Evolutionary conservation across 2,113 vertebrate species (phyloP), one percentile per base, ranked within the genome.

Genomic region (Lampris megalopsis): DNA sequence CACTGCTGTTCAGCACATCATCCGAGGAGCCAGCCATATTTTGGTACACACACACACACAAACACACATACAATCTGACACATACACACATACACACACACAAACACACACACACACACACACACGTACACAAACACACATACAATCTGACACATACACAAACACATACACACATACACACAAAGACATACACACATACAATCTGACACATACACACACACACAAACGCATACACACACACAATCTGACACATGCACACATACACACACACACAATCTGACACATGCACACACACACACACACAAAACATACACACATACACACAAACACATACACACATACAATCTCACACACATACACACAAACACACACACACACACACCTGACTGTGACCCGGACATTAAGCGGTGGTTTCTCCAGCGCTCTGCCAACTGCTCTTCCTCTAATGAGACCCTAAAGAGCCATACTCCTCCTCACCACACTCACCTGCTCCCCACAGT

Each of bases 1-100:
- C 76, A 73, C 68, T 67, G 68, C 91, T 92, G 89, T 77, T 82
- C 59, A 80, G 80, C 61, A 65, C 84, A 89, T 89, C 81, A 80
- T 67, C 75, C 8, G 43, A 81, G 67, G 53, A 54, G 78, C 66
- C 11, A 0, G 2, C 4, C 58, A 67, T 68, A 65, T 63, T 13
- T 54, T 53, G 50, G 66, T 50, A 83, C 71, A 67, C 66, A 37
- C 56, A 41, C 42, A 4, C 47, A 53, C 35, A 42, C 49, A 24
- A 59, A 42, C 45, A 24, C 66, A 45, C 58, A 24, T 24, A 24
- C 24, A 24, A 24, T 24, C 24, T 24, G 24, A 24, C 24, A 24
- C 60, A 43, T 9, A 37, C 24, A 56, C 52, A 7, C 67, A 64
- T 38, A 70, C 38, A 57, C 10, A 57, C 1, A 68, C 8, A 1